These are phyloP conservation scores for Ellobius talpinus DNA, from an alignment of 2,113 vertebrate species.

Conservation along the genomic window DNA sequence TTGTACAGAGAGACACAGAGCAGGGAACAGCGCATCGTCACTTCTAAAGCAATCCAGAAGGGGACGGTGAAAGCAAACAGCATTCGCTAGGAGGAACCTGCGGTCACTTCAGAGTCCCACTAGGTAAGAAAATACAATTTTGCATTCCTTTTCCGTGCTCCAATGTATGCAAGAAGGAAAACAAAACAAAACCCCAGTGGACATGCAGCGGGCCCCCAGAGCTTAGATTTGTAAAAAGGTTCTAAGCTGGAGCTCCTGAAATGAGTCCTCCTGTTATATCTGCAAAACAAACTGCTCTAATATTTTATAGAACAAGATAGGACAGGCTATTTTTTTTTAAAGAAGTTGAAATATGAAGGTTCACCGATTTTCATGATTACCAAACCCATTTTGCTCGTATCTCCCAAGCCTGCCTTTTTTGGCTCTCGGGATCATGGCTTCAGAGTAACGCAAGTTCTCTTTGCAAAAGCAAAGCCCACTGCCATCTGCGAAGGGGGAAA, in stretches of 20 bases:
- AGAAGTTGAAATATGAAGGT: conserved; percentile 82
- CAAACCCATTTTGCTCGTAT: conserved; percentile 89
- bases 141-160: conserved; percentile 86
- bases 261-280: conserved; percentile 83
- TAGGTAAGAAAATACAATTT: conserved; percentile 91
- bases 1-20: conserved; percentile 87
- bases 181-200: conserved; percentile 77
- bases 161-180: conserved; percentile 84
- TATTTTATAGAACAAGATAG: conserved; percentile 89
- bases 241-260: conserved; percentile 81
- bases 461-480: conserved; percentile 49
- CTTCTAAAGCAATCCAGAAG: conserved; percentile 84
- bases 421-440: conserved; percentile 72
- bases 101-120: conserved; percentile 86
- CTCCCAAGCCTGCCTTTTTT: conserved; percentile 91
- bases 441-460: conserved; percentile 52
- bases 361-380: conserved; percentile 88
- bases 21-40: conserved; percentile 83
- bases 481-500: conserved; percentile 48
- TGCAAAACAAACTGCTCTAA: conserved; percentile 77
- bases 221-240: conserved; percentile 82
- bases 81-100: conserved; percentile 87
- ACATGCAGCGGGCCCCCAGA: conserved; percentile 81
- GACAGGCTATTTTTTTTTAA: conserved; percentile 80
- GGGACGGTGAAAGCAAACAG: conserved; percentile 86